Evolutionary conservation across 2,888 invertebrate species (phyloP), one percentile per base, ranked within the genome.

Genomic region (Sarcophaga caerulescens): DNA sequence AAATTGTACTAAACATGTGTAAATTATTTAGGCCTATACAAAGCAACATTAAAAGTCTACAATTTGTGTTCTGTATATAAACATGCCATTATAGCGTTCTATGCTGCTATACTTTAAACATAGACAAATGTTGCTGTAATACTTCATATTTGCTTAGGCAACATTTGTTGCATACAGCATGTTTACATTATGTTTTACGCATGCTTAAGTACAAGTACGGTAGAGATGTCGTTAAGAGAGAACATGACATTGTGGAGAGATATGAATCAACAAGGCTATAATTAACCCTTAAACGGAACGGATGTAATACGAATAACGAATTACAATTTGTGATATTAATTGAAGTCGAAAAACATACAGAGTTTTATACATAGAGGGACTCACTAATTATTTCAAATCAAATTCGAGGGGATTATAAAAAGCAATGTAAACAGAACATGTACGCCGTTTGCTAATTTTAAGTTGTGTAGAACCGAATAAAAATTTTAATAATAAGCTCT

Each of bases 141-240:
- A 52, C 4, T 52, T 4, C 4, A 14, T 52, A 14, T 52, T 17
- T 52, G 52, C 5, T 14, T 17, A 52, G 4, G 5, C 12, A 52
- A 52, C 17, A 52, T 14, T 52, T 52, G 52, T 52, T 52, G 52
- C 52, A 14, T 14, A 4, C 10, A 52, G 8, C 14, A 52, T 52
- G 52, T 52, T 47, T 47, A 14, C 14, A 47, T 4, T 1, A n/a
- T n/a, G 14, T 57, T 19, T 14, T 73, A 73, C 83, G 83, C 83
- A 78, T 73, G 77, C 11, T 19, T 59, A n/a, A 63, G 45, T 52
- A 17, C 44, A 25, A n/a, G 70, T 47, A 14, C 3, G 21, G 12
- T n/a, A 23, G 1, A 75, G 52, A 65, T n/a, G 23, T 17, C n/a
- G n/a, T n/a, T 47, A 35, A 70, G 35, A 60, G 60, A 25, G 44